phyloP scores from a whole-genome alignment of 2,888 invertebrate genomes.

The Prosopocoilus inquinatus region DNA sequence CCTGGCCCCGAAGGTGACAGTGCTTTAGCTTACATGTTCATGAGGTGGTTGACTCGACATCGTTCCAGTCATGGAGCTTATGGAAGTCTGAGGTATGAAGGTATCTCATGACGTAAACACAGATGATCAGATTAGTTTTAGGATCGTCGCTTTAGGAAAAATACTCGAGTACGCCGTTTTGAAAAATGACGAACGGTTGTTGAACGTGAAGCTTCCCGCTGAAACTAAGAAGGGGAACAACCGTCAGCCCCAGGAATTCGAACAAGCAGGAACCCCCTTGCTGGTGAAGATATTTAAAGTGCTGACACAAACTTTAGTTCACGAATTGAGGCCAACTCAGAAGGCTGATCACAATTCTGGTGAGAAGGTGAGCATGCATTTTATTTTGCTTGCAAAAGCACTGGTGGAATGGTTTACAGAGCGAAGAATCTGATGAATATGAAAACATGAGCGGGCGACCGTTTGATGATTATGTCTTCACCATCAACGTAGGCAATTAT shows the following conservation, averaged over 20 bases:
- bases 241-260: neutral
- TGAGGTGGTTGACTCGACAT: slow-evolving; percentile 20
- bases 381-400: neutral
- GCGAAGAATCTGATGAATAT: neutral
- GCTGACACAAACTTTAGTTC: slow-evolving; percentile 6
- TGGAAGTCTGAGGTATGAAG: slow-evolving; percentile 22
- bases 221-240: neutral
- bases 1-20: slow-evolving; percentile 29
- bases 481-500: slow-evolving; percentile 6
- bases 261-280: slow-evolving; percentile 9
- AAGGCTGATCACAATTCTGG: neutral
- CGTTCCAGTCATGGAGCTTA: slow-evolving; percentile 18
- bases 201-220: slow-evolving; percentile 6
- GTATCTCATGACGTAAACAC: neutral
- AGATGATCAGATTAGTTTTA: slow-evolving; percentile 9
- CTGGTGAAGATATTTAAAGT: slow-evolving; percentile 15
- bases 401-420: neutral
- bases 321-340: neutral
- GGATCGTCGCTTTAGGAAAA: slow-evolving; percentile 22
- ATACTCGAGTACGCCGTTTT: slow-evolving; percentile 22
- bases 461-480: slow-evolving; percentile 12
- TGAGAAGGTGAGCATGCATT: slow-evolving; percentile 3
- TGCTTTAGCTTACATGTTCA: slow-evolving; percentile 25
- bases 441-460: neutral
- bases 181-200: slow-evolving; percentile 20